A percentile compares a stretch with the other conserved stretches of the same genome.
Evolutionary conservation across 2,888 invertebrate species (phyloP).

Genomic region (Coelopa pilipes): DNA sequence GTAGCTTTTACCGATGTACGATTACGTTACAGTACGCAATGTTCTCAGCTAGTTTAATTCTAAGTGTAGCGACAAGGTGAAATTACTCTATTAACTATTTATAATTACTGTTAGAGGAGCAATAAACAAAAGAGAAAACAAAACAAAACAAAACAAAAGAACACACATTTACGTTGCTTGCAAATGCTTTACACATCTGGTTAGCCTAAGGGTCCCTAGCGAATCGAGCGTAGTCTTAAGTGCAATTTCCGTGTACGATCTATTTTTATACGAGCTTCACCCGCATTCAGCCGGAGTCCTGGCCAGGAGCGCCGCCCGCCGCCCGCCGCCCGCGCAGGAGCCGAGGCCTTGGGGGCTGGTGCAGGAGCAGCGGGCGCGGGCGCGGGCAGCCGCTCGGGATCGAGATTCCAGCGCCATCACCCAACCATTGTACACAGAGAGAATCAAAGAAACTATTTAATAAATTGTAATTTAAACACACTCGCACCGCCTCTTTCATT

Average conservation of each 20-base stretch:
- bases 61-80: constrained; percentile 25
- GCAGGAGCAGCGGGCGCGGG: too few relatives aligned
- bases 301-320: too few relatives aligned
- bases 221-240: not conserved
- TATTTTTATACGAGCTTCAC: constrained; percentile 1
- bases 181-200: constrained; percentile 30
- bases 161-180: not conserved
- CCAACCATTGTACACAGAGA: constrained; percentile 52
- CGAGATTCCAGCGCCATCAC: constrained; percentile 18
- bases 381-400: too few relatives aligned
- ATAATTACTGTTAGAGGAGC: not conserved
- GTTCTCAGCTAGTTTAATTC: constrained; percentile 56
- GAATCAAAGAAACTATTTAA: constrained; percentile 48
- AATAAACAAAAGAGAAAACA: not conserved
- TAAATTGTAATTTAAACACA: constrained; percentile 51
- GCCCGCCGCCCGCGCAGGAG: too few relatives aligned
- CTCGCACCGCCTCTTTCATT: too few relatives aligned
- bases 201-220: constrained; percentile 5
- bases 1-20: too few relatives aligned
- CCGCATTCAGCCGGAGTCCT: not conserved
- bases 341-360: too few relatives aligned
- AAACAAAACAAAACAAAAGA: not conserved
- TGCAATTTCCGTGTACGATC: constrained; percentile 26
- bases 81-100: constrained; percentile 27
- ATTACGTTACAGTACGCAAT: constrained; percentile 49